Evolutionary conservation across 2,888 invertebrate genomes (phyloP).

Genomic region (Caenorhabditis sp.): DNA sequence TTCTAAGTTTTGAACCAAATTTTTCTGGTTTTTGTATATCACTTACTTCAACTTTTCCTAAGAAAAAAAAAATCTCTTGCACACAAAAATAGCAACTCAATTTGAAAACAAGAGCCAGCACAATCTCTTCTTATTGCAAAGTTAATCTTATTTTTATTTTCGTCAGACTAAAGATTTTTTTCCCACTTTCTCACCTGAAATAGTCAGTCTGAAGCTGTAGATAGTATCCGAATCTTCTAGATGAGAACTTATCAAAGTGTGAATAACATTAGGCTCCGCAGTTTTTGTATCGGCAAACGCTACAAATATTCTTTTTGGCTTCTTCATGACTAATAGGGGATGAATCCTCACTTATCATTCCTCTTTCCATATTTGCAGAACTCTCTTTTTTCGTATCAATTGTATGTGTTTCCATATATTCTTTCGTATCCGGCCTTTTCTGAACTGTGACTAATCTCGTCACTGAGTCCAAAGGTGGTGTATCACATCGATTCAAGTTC

Average conservation of each 20-base stretch:
- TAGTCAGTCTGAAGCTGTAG: slow-evolving; percentile 54
- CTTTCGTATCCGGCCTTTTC: slow-evolving; percentile 65
- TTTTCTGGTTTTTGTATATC: too few relatives aligned
- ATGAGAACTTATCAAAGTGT: slow-evolving; percentile 44
- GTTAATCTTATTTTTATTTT: too few relatives aligned
- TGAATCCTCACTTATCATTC: not conserved
- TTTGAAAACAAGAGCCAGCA: too few relatives aligned
- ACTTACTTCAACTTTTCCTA: too few relatives aligned
- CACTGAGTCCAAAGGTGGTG: slow-evolving; percentile 34
- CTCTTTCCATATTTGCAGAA: slow-evolving; percentile 23
- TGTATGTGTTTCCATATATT: slow-evolving; percentile 56
- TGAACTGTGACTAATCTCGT: slow-evolving; percentile 15
- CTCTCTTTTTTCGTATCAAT: slow-evolving; percentile 53
- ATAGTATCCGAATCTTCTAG: slow-evolving; percentile 52
- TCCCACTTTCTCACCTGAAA: slow-evolving; percentile 34
- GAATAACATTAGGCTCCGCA: slow-evolving; percentile 18
- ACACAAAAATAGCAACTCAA: too few relatives aligned
- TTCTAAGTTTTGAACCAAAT: too few relatives aligned
- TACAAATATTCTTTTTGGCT: too few relatives aligned
- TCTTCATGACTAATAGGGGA: too few relatives aligned
- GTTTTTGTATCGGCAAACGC: slow-evolving; percentile 48
- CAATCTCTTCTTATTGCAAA: too few relatives aligned
- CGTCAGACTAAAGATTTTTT: not conserved
- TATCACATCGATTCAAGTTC: slow-evolving; percentile 19
- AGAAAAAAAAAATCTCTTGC: too few relatives aligned